phyloP scores from a whole-genome alignment of 2,113 vertebrate genomes.

The Lipophrys pholis region DNA sequence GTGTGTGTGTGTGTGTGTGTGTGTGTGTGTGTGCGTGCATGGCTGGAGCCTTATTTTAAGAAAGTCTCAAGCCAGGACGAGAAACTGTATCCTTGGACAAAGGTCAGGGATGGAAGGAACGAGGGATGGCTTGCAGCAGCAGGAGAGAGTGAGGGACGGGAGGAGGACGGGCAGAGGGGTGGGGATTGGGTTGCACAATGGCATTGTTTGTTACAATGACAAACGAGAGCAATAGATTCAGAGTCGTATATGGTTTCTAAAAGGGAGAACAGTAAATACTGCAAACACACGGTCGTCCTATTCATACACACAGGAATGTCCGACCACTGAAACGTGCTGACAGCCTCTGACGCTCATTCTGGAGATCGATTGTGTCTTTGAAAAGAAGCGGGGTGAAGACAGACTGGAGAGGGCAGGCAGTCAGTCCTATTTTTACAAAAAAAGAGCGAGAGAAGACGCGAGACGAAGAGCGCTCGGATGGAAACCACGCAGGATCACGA shows the following conservation, averaged over 20 bases:
- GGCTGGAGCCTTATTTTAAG: conserved; percentile 81
- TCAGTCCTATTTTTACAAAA: no score
- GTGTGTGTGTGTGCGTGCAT: conserved; percentile 36
- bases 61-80: conserved; percentile 79
- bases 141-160: conserved; percentile 55
- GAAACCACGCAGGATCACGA: conserved; percentile 3
- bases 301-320: conserved; percentile 74
- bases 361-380: conserved; percentile 69
- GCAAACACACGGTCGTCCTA: conserved; percentile 61
- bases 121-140: conserved; percentile 64
- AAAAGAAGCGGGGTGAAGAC: conserved; percentile 59
- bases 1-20: conserved; percentile 8
- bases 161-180: conserved; percentile 6
- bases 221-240: conserved; percentile 68
- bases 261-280: conserved; percentile 75
- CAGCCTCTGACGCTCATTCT: conserved; percentile 49
- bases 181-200: conserved; percentile 74
- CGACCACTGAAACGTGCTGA: conserved; percentile 46
- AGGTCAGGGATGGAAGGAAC: conserved; percentile 81
- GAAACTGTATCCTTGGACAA: conserved; percentile 82
- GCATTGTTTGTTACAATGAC: conserved; percentile 74
- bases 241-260: conserved; percentile 72
- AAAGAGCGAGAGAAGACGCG: no score
- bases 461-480: no score
- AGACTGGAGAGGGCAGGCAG: conserved; percentile 15